Evolutionary conservation across 2,797 vertebrate species (phyloP).

Genomic region (Argya squamiceps): DNA sequence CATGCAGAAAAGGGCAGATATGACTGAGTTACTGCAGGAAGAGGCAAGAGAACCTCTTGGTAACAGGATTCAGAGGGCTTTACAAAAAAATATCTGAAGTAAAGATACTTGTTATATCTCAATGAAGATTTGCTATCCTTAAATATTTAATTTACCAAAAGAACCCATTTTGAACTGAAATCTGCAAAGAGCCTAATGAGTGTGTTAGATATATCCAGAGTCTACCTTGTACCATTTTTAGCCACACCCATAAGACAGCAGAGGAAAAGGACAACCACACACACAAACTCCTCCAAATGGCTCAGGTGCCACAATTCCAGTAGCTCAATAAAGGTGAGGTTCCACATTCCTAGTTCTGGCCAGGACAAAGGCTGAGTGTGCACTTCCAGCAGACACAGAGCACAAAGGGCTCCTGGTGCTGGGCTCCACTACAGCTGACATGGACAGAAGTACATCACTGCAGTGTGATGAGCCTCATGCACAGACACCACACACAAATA

Average conservation of each 20-base stretch:
- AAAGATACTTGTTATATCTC: background rate
- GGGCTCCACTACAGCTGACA: background rate
- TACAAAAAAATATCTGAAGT: background rate
- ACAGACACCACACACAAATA: background rate
- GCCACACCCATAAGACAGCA: background rate
- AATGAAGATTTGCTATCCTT: background rate
- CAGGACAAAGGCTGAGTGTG: background rate
- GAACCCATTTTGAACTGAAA: background rate
- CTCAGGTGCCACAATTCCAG: accelerated
- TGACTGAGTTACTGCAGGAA: background rate
- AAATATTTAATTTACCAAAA: background rate
- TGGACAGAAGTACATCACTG: background rate
- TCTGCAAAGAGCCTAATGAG: background rate
- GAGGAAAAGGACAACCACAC: background rate
- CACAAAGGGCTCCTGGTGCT: background rate
- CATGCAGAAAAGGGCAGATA: background rate
- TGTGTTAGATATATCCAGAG: background rate
- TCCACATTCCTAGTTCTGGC: background rate
- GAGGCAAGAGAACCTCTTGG: background rate
- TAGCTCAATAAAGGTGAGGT: background rate
- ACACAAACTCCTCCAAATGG: background rate
- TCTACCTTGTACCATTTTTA: background rate
- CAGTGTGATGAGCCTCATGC: accelerated
- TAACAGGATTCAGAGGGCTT: background rate
- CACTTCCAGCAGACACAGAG: background rate